A percentile compares a stretch with the other conserved stretches of the same genome.
phyloP scores from a whole-genome alignment of 2,113 vertebrate genomes.

The Lontra canadensis region DNA sequence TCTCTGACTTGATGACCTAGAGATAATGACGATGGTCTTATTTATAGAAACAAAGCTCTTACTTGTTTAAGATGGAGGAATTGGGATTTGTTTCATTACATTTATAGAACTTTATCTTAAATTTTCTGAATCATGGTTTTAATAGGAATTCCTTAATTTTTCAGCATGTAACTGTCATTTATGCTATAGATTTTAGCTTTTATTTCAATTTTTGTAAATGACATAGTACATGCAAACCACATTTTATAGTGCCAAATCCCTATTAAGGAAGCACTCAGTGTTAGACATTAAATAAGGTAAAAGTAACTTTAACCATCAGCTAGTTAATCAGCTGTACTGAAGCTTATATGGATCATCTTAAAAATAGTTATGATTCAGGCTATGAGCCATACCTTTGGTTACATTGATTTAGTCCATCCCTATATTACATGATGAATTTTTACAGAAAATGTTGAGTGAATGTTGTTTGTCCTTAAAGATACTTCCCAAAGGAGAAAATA shows the following conservation, averaged over 20 bases:
- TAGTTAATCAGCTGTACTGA: constrained; percentile 41
- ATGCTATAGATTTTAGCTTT: not conserved
- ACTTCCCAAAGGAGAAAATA: not conserved
- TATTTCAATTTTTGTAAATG: constrained; percentile 6
- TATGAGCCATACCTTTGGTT: constrained; percentile 4
- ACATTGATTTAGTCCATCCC: not conserved
- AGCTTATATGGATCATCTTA: constrained; percentile 62
- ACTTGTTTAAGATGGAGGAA: not conserved
- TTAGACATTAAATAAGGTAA: not conserved
- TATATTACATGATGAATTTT: not conserved
- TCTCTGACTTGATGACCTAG: constrained; percentile 90
- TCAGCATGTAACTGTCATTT: not conserved
- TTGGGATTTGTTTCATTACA: not conserved
- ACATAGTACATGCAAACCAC: not conserved
- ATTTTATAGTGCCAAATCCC: not conserved
- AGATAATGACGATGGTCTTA: constrained; percentile 94
- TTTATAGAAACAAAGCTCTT: constrained; percentile 56
- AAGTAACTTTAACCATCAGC: not conserved
- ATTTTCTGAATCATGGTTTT: constrained; percentile 44
- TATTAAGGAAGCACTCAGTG: not conserved
- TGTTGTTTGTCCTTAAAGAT: constrained; percentile 13
- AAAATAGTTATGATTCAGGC: constrained; percentile 43
- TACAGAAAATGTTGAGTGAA: not conserved
- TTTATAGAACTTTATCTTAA: constrained; percentile 32
- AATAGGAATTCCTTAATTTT: constrained; percentile 22